Conservation (phyloP, 2,888 invertebrate species). For the Nesidiocoris tenuis region DNA sequence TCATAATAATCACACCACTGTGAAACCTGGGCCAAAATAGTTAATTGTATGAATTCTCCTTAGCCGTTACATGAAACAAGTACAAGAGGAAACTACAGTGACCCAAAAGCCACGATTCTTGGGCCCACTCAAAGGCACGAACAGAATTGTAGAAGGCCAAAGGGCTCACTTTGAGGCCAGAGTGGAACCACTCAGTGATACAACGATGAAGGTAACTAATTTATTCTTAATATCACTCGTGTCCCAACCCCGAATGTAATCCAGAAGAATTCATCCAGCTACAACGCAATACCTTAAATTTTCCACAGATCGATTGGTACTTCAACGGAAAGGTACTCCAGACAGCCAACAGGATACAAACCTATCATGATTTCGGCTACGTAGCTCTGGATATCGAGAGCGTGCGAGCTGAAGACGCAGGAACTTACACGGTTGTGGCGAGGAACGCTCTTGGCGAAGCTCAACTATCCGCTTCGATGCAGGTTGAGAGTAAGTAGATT, state of each 20-base stretch:
- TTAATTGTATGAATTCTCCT: conserved; percentile 55
- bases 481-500: conserved; percentile 77
- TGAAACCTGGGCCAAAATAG: no score
- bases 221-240: no score
- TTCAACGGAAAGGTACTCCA: conserved; percentile 90
- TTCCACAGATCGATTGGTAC: conserved; percentile 82
- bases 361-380: conserved; percentile 94
- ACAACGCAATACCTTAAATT: no score
- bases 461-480: conserved; percentile 77
- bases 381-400: conserved; percentile 92
- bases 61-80: conserved; percentile 66
- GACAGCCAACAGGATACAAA: conserved; percentile 87
- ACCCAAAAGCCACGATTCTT: conserved; percentile 83
- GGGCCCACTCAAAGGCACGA: conserved; percentile 87
- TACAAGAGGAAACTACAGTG: conserved; percentile 71
- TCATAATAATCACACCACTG: neutral
- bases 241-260: neutral
- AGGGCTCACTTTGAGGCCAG: conserved; percentile 92
- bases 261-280: neutral
- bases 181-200: conserved; percentile 91
- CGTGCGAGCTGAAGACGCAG: conserved; percentile 88
- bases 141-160: conserved; percentile 89
- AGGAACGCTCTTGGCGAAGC: conserved; percentile 89
- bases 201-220: conserved; percentile 67
- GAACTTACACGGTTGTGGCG: conserved; percentile 89